Evolutionary conservation across 2,113 vertebrate genomes (phyloP), one percentile per base, ranked within the genome.

Genomic region (Ptychochromis oligacanthus): DNA sequence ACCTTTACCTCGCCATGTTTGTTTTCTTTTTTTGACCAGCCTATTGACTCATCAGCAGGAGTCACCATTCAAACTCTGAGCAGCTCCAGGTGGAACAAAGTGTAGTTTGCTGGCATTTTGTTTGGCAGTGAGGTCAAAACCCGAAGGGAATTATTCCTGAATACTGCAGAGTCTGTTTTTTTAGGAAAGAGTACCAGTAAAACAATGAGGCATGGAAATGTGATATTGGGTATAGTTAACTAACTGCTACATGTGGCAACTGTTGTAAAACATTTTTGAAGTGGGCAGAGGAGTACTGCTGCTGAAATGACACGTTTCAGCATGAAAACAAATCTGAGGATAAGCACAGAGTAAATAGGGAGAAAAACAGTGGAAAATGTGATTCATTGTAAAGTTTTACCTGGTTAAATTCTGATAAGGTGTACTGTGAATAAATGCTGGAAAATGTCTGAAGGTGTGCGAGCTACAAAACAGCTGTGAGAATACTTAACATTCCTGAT

Each of bases 11-110:
- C 46, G 49, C 46, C 18, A 72, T 54, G 18, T 15, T 52, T 70
- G 62, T 55, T 56, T 80, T 20, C 18, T 60, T 8, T 10, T 40
- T 22, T 43, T 54, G 52, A 58, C 24, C 13, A 46, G 20, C 34
- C 18, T 3, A 10, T 8, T 77, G 76, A 86, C 52, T 84, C 65
- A 79, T 36, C 22, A 34, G 60, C 72, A 74, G n/a, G 38, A 55
- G 60, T 82, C 62, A 15, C 13, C 5, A 57, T 24, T 80, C 18
- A 62, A 52, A 14, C 12, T 36, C 31, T 24, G n/a, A 76, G 15
- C 57, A 64, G 56, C 43, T 7, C 28, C 28, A 46, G 49, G 75
- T 65, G n/a, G 18, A 70, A 76, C 28, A 17, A 70, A 2, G 14
- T 26, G 57, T 38, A 59, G 14, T 58, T 52, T 72, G n/a, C 46